Evolutionary conservation across 2,113 vertebrate species (phyloP).

Genomic region (Myotis davidii): DNA sequence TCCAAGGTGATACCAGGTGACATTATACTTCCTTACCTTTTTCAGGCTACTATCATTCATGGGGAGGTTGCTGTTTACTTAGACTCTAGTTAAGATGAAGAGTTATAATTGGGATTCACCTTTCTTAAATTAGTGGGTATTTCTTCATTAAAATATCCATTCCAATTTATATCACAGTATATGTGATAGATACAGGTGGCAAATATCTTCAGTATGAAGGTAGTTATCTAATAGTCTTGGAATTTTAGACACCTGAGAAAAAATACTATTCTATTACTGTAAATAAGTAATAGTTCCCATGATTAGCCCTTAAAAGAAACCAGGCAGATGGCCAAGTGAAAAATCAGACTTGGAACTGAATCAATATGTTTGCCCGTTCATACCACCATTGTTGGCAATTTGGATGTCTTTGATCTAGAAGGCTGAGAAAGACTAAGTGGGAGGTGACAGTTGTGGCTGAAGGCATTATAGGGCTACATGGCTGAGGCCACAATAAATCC

Average conservation of each 20-base stretch:
- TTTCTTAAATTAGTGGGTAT: constrained; percentile 4
- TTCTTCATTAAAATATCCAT: constrained; percentile 6
- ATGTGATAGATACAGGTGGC: not conserved
- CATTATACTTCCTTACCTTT: not conserved
- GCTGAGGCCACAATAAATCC: not conserved
- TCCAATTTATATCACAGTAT: not conserved
- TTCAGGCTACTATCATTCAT: not conserved
- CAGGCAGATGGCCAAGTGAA: constrained; percentile 41
- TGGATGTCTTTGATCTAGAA: constrained; percentile 36
- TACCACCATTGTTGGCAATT: not conserved
- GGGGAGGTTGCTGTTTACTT: not conserved
- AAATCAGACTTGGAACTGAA: constrained; percentile 38
- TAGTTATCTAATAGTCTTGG: not conserved
- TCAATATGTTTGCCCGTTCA: not conserved
- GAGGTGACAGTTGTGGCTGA: not conserved
- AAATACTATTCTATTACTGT: not conserved
- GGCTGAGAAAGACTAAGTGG: not conserved
- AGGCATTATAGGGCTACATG: not conserved
- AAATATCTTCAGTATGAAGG: not conserved
- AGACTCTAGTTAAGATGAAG: not conserved
- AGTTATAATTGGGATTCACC: not conserved
- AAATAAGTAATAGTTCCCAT: constrained; percentile 20
- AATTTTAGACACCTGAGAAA: constrained; percentile 30
- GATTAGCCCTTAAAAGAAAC: constrained; percentile 4
- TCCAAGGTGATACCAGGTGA: not conserved